A percentile compares a stretch with the other conserved stretches of the same genome.
Evolutionary conservation across 2,113 vertebrate genomes (phyloP).

Genomic region (Charina bottae): DNA sequence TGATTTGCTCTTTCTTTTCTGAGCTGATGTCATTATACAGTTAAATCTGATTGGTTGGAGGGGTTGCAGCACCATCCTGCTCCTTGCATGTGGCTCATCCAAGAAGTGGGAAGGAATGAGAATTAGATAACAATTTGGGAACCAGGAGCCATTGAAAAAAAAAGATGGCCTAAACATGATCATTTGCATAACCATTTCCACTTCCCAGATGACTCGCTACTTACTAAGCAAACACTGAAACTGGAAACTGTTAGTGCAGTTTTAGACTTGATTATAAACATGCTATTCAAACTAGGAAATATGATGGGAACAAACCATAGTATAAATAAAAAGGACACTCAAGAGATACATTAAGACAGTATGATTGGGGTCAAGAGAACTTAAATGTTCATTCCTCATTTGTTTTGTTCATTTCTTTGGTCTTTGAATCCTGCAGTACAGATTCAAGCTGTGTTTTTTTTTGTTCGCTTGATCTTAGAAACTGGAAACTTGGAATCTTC

Average conservation of each 20-base stretch:
- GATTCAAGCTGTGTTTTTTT: background rate
- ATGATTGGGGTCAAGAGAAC: no score
- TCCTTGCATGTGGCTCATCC: background rate
- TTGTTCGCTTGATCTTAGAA: background rate
- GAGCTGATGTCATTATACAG: background rate
- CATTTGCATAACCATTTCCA: background rate
- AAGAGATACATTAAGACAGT: background rate
- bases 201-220: background rate
- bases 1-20: background rate
- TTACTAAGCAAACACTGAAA: background rate
- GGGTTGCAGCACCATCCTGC: background rate
- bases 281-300: background rate
- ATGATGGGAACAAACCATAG: background rate
- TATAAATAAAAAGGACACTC: background rate
- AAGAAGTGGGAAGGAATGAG: background rate
- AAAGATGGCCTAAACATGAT: background rate
- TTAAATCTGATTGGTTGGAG: background rate
- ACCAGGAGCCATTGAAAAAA: background rate
- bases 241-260: background rate
- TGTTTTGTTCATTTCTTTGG: background rate
- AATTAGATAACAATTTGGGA: background rate
- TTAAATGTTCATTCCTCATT: background rate
- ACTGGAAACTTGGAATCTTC: background rate
- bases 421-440: background rate
- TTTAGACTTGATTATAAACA: background rate